These are phyloP conservation scores for Julus scanicus DNA, from an alignment of 2,888 invertebrate species.

Conservation along the genomic window DNA sequence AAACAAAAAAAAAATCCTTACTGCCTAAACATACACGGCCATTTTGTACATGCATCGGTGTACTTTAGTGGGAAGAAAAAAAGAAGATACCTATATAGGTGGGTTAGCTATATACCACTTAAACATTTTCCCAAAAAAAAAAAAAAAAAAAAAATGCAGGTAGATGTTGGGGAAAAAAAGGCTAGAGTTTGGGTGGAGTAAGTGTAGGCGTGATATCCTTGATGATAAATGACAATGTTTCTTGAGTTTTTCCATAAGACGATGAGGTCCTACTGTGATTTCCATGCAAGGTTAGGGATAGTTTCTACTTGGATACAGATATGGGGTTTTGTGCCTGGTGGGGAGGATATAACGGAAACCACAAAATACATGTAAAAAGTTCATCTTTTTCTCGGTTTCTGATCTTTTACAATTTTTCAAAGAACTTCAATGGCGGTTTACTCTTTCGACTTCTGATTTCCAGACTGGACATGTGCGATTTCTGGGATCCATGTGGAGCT, in stretches of 20 bases:
- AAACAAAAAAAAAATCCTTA: background rate
- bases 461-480: slow-evolving; percentile 1
- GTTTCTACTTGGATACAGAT: background rate
- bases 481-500: slow-evolving; percentile 7
- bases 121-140: background rate
- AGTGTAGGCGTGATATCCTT: background rate
- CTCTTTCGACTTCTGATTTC: background rate
- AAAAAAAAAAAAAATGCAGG: background rate
- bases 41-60: background rate
- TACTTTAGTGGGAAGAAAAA: background rate
- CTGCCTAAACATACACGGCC: background rate
- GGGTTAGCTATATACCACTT: background rate
- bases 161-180: background rate
- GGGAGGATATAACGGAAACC: background rate
- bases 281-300: background rate
- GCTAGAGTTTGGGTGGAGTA: background rate
- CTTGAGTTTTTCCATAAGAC: background rate
- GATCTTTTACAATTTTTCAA: background rate
- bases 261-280: slow-evolving; percentile 1
- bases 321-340: background rate
- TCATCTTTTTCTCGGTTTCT: background rate
- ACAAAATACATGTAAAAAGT: background rate
- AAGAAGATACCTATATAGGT: background rate
- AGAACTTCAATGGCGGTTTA: background rate
- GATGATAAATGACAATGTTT: slow-evolving; percentile 1